Base-by-base conservation (phyloP, 2,797 vertebrate genomes). In the Gambusia yucatana region DNA sequence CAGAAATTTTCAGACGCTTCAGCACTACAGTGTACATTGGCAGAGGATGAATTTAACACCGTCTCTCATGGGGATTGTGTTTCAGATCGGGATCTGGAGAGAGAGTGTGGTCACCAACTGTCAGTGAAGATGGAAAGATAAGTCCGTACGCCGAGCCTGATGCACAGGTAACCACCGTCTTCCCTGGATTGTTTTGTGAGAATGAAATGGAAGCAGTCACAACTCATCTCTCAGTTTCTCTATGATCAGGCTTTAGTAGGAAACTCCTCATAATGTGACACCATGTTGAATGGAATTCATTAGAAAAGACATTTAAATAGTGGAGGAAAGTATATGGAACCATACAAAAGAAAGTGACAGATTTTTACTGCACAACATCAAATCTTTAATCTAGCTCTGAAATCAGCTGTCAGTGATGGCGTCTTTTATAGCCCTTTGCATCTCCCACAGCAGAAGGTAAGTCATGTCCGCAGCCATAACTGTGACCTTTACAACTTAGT, bases 71-170 rank as follows among this genome's bases (percentile, higher is more conserved):
- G 84, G 75, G 96, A 89, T 95, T 85, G 83, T 77, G 22, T 95
- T 95, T 77, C 95, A 99, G 98, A 93, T 93, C 96, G 13, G 97
- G 97, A 91, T 84, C 91, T 2, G 93, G 90, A 90, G 96, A 93
- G 77, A 96, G 96, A 94, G 89, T 91, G 90, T 98, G 96, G 97
- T 96, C 97, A 20, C 90, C 96, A 63, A 92, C 92, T 76, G 59
- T 96, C 59, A 93, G 95, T 73, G 97, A 99, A 72, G 97, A 98
- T 43, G 95, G 96, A 87, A 97, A 97, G 90, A 97, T 95, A 77
- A 98, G 97, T 71, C 96, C 97, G 0, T 97, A 96, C 91, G 93
- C 94, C n/a, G 96, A 98, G 80, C 89, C 95, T 0, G 97, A 98
- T n/a, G 91, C 91, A 8, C 97, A 98, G 98, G 98, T 99, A 97